Evolutionary conservation across 1,140 invertebrate species (phyloP), one percentile per base, ranked within the genome.

Genomic region (Laodelphax striatellus): DNA sequence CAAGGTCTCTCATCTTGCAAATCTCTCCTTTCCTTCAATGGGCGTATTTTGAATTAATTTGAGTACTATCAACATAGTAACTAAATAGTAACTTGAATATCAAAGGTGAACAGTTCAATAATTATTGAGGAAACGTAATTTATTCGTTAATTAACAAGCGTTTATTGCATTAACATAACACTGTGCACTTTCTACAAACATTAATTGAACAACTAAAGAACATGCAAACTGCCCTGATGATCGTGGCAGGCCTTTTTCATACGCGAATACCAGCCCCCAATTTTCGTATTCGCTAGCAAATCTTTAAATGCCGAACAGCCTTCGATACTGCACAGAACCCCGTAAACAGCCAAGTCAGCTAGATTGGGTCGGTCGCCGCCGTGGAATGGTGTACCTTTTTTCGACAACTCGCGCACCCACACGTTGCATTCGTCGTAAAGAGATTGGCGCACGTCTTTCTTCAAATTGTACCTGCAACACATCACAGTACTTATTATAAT

Each of bases 261-360:
- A 5, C 38, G 34, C 28, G 41, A 60, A 22, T 78, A 83, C 81
- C 81, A 82, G 43, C 59, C 63, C 55, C 71, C 73, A 57, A 95
- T 83, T 55, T 82, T 82, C 1, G 90, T 91, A 70, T 91, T 78
- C n/a, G 74, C 58, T 16, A 81, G 64, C 21, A 91, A 75, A 71
- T 98, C 96, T 67, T 87, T 74, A 71, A 98, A 98, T 5, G 96
- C 93, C 54, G 78, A 66, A 69, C 94, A 98, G 0, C 96, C 96
- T 77, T 97, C 94, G 69, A 98, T 97, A 68, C 94, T 95, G 66
- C 82, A 92, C 3, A 99, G 75, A 11, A 95, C 83, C 13, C 96
- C 97, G 73, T 90, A 99, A 0, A 98, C 88, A 6, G 92, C 83
- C 52, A 98, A 77, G 79, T 98, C 96, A 3, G 94, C 89, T 6